These are phyloP conservation scores for Camptogramma bilineatum DNA, from an alignment of 2,888 invertebrate species.

Conservation along the genomic window DNA sequence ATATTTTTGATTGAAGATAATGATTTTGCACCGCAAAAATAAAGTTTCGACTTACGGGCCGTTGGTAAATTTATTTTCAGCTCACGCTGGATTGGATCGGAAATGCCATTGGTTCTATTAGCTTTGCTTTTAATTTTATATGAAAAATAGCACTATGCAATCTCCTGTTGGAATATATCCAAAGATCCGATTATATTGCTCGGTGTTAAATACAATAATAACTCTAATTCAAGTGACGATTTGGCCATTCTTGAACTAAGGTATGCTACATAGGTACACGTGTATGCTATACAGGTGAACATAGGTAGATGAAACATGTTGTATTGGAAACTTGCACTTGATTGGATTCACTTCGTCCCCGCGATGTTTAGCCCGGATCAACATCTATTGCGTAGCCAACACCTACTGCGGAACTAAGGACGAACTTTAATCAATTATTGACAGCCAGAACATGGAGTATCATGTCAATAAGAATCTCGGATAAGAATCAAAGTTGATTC, in stretches of 20 bases:
- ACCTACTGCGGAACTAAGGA: slow-evolving; percentile 27
- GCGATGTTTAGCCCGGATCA: slow-evolving; percentile 44
- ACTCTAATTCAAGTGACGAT: slow-evolving; percentile 9
- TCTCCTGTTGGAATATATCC: slow-evolving; percentile 27
- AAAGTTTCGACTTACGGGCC: neutral
- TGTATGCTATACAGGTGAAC: neutral
- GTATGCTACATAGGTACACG: neutral
- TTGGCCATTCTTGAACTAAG: slow-evolving; percentile 8
- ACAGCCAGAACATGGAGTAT: no score
- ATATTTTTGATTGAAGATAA: slow-evolving; percentile 42
- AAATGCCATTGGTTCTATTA: slow-evolving; percentile 29
- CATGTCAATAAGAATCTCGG: no score
- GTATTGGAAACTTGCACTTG: slow-evolving; percentile 69
- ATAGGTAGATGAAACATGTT: slow-evolving; percentile 40
- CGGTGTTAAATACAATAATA: slow-evolving; percentile 6
- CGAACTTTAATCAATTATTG: slow-evolving; percentile 19
- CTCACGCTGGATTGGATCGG: slow-evolving; percentile 16
- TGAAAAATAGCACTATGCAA: slow-evolving; percentile 18
- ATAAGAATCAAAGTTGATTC: no score
- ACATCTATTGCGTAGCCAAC: slow-evolving; percentile 40
- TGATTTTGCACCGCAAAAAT: slow-evolving; percentile 23
- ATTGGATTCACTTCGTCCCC: slow-evolving; percentile 66
- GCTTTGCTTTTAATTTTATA: slow-evolving; percentile 18
- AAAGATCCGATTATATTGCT: slow-evolving; percentile 15
- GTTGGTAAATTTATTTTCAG: slow-evolving; percentile 28